These are phyloP conservation scores for Standfussiana lucernea DNA, from an alignment of 2,888 invertebrate genomes.

Conservation along the genomic window DNA sequence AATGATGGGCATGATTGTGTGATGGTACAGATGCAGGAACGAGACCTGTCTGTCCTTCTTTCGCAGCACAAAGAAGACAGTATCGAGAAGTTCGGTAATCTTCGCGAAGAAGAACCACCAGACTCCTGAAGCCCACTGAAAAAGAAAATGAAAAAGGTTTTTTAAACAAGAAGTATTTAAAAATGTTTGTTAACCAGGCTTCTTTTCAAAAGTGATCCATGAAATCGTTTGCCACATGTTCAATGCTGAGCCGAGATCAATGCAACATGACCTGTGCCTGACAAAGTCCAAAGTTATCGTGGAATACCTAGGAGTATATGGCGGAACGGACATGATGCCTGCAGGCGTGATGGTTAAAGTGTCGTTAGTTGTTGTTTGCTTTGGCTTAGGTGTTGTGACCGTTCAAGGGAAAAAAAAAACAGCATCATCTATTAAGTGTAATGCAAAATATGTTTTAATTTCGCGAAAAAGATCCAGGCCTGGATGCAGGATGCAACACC, in stretches of 20 bases:
- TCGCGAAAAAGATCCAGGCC: too few species aligned
- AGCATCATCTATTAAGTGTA: too few species aligned
- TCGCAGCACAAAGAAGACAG: conserved; percentile 96
- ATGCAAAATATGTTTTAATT: too few species aligned
- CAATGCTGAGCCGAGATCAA: background rate
- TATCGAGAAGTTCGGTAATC: conserved; percentile 94
- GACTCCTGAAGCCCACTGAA: conserved; percentile 88
- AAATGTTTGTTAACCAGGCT: background rate
- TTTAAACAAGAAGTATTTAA: background rate
- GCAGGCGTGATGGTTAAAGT: background rate
- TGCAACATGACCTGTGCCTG: background rate
- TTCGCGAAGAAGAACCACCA: conserved; percentile 95
- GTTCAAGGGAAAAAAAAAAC: background rate
- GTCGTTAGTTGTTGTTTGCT: background rate
- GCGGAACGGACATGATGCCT: background rate
- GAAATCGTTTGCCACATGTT: background rate
- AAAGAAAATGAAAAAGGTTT: conserved; percentile 26
- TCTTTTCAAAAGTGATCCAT: background rate
- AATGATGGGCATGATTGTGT: conserved; percentile 93
- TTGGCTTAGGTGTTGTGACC: background rate
- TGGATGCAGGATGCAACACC: too few species aligned
- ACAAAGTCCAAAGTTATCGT: background rate
- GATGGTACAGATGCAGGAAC: conserved; percentile 97
- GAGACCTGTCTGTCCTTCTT: conserved; percentile 96
- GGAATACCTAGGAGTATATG: background rate